phyloP scores from a whole-genome alignment of 2,888 invertebrate species.

The Prenolepis imparis region DNA sequence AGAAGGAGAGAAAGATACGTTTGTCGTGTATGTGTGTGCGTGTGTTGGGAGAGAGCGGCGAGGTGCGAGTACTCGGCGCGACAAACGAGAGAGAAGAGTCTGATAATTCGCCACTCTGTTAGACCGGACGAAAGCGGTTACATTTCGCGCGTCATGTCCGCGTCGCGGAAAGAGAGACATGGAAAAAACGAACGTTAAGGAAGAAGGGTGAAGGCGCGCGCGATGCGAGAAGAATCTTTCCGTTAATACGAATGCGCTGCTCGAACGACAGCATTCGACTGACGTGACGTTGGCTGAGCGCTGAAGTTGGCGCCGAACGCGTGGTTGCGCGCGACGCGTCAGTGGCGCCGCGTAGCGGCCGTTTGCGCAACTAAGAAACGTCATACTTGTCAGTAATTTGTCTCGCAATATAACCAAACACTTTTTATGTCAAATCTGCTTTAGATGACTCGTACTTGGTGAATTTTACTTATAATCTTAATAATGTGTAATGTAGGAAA shows the following conservation, averaged over 20 bases:
- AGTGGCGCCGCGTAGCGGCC: not conserved
- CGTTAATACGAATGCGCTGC: constrained; percentile 41
- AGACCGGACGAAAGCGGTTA: constrained; percentile 11
- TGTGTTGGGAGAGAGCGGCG: constrained; percentile 28
- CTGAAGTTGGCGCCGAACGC: constrained; percentile 3
- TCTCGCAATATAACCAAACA: not conserved
- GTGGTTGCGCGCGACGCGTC: not conserved
- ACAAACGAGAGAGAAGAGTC: constrained; percentile 29
- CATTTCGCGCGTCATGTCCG: constrained; percentile 38
- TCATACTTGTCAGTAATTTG: not conserved
- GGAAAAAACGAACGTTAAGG: not conserved
- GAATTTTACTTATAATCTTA: not conserved
- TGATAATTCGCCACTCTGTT: not conserved
- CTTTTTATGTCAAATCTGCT: not conserved
- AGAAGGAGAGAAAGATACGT: not conserved
- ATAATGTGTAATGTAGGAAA: not conserved
- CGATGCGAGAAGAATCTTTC: constrained; percentile 28
- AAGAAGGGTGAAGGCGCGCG: constrained; percentile 52
- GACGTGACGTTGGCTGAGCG: constrained; percentile 55
- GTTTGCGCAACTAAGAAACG: no score
- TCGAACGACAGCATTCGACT: constrained; percentile 75
- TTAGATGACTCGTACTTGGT: not conserved
- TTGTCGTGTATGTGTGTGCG: not conserved
- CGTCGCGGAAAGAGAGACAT: not conserved
- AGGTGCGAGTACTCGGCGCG: constrained; percentile 4